Conservation (phyloP, 2,888 invertebrate genomes). For the Synanthedon myopaeformis region DNA sequence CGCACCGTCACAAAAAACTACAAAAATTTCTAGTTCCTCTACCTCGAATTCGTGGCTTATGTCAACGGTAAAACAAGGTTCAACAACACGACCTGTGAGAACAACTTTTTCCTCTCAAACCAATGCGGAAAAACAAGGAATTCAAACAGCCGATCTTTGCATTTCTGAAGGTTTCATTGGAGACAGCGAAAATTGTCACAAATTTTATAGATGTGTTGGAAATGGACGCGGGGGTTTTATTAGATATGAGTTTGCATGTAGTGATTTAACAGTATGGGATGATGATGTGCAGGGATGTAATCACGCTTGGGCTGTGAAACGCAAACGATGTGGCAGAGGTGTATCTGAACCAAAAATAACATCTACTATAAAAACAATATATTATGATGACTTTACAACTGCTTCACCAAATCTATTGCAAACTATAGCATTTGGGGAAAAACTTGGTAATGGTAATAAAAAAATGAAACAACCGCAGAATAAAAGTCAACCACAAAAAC, state of each 20-base stretch:
- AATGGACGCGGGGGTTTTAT: conserved; percentile 72
- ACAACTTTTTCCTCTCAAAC: conserved; percentile 3
- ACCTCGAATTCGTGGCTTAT: conserved; percentile 10
- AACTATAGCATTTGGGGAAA: background rate
- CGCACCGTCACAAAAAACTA: background rate
- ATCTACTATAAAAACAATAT: background rate
- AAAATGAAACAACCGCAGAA: no score
- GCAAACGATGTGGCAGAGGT: conserved; percentile 38
- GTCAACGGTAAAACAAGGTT: conserved; percentile 6
- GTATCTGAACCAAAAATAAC: conserved; percentile 6
- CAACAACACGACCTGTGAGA: conserved; percentile 5
- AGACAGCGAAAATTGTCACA: conserved; percentile 77
- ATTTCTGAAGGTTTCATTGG: conserved; percentile 79
- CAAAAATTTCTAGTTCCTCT: background rate
- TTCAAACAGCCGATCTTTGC: conserved; percentile 44
- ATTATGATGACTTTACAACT: no score
- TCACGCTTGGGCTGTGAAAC: conserved; percentile 73
- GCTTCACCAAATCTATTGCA: background rate
- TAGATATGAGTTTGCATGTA: conserved; percentile 80
- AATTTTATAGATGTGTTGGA: conserved; percentile 83
- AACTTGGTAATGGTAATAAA: background rate
- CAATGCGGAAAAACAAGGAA: conserved; percentile 1
- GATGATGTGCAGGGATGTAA: conserved; percentile 78
- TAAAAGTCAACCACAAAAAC: conserved; percentile 28
- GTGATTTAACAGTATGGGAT: conserved; percentile 84